phyloP scores from a whole-genome alignment of 2,113 vertebrate genomes.

The Seriola rivoliana region DNA sequence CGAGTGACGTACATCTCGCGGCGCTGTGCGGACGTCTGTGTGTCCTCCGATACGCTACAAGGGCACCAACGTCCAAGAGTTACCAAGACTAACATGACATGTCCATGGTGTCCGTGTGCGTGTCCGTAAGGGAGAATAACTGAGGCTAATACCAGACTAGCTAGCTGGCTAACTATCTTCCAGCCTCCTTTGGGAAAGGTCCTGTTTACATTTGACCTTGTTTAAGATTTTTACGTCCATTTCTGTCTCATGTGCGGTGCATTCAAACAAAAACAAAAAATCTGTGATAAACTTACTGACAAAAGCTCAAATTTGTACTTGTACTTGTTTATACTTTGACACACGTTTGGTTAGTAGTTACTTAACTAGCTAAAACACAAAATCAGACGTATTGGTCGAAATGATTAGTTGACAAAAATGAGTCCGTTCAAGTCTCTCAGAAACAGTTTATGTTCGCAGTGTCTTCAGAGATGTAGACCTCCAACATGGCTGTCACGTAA shows the following conservation, averaged over 20 bases:
- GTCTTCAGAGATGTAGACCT: neutral
- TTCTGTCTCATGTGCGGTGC: neutral
- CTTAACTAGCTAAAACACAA: constrained; percentile 23
- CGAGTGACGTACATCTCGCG: no score
- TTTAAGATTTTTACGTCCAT: neutral
- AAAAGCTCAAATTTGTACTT: neutral
- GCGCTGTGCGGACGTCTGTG: no score
- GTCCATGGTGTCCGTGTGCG: no score
- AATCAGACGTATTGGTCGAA: constrained; percentile 9
- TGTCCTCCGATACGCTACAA: no score
- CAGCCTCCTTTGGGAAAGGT: neutral
- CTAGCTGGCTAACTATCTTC: neutral
- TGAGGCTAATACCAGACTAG: no score
- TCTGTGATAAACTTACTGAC: constrained; percentile 1
- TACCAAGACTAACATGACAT: no score
- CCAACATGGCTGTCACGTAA: constrained; percentile 6
- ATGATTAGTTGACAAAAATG: neutral
- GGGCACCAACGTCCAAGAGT: no score
- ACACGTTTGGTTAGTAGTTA: constrained; percentile 2
- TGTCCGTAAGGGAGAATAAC: no score
- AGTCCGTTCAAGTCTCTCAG: neutral
- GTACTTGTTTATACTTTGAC: constrained; percentile 13
- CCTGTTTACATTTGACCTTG: neutral
- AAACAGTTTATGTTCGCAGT: neutral
- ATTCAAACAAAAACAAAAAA: constrained; percentile 26